Evolutionary conservation across 1,140 invertebrate species (phyloP).

Genomic region (Heterodera carotae): DNA sequence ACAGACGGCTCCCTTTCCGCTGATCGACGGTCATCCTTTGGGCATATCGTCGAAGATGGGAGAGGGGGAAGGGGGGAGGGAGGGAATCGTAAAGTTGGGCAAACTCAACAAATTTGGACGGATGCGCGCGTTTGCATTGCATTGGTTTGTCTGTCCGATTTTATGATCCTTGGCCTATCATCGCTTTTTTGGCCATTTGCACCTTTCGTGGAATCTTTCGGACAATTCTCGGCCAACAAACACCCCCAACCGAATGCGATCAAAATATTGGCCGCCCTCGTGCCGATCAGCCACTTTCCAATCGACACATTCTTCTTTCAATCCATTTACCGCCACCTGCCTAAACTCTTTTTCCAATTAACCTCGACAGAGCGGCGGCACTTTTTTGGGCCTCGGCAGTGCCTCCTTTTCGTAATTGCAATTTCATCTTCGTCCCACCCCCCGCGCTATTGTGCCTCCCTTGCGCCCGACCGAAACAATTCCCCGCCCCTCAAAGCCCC

Average conservation of each 20-base stretch:
- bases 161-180: not conserved
- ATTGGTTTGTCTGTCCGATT: not conserved
- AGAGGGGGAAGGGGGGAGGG: too few relatives aligned
- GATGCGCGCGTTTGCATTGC: not conserved
- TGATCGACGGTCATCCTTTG: not conserved
- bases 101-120: not conserved
- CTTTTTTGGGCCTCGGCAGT: conserved; percentile 2
- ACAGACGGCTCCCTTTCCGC: too few relatives aligned
- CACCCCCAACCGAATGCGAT: too few relatives aligned
- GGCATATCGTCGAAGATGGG: too few relatives aligned
- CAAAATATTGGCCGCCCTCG: too few relatives aligned
- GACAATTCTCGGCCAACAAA: too few relatives aligned
- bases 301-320: not conserved
- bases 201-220: not conserved
- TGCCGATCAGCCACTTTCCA: not conserved
- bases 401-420: not conserved
- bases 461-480: not conserved
- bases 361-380: conserved; percentile 5
- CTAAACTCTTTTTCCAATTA: conserved; percentile 1
- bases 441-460: not conserved
- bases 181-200: not conserved
- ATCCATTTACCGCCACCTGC: not conserved
- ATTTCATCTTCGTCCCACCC: not conserved
- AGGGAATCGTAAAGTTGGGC: not conserved
- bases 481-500: not conserved